Conservation (phyloP, 2,888 invertebrate species). For the Argyresthia albistria region DNA sequence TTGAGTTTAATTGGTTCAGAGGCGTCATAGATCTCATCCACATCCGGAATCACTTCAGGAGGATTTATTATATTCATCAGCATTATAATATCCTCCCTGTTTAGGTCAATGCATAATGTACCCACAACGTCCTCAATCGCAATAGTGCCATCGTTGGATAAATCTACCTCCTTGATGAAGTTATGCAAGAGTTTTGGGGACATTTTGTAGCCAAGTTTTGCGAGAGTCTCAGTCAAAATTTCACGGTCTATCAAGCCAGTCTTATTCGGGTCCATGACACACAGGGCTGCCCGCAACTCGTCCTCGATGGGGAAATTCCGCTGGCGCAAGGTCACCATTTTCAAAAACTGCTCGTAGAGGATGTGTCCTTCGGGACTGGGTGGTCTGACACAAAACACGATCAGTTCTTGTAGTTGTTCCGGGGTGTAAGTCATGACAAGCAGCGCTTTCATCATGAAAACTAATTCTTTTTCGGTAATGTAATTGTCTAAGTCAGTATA, state of each 20-base stretch:
- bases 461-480: slow-evolving; percentile 50
- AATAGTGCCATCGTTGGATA: slow-evolving; percentile 53
- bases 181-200: slow-evolving; percentile 33
- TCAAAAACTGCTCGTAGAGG: slow-evolving; percentile 45
- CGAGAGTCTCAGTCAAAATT: slow-evolving; percentile 36
- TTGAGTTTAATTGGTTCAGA: too few species aligned
- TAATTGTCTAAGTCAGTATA: slow-evolving; percentile 48
- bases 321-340: slow-evolving; percentile 50
- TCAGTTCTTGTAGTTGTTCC: slow-evolving; percentile 50
- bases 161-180: slow-evolving; percentile 55
- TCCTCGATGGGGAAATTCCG: slow-evolving; percentile 46
- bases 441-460: slow-evolving; percentile 51
- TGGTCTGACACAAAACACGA: slow-evolving; percentile 46
- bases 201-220: slow-evolving; percentile 46
- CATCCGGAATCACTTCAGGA: too few species aligned
- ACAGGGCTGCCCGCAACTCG: slow-evolving; percentile 42
- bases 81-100: slow-evolving; percentile 37
- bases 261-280: slow-evolving; percentile 40
- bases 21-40: too few species aligned
- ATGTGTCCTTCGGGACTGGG: slow-evolving; percentile 51
- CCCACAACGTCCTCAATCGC: slow-evolving; percentile 56
- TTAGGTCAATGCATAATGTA: slow-evolving; percentile 57
- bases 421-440: slow-evolving; percentile 47
- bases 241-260: slow-evolving; percentile 43
- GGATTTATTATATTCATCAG: too few species aligned